Base-by-base conservation (phyloP, 2,888 invertebrate species). In the Lordiphosa andalusiaca region DNA sequence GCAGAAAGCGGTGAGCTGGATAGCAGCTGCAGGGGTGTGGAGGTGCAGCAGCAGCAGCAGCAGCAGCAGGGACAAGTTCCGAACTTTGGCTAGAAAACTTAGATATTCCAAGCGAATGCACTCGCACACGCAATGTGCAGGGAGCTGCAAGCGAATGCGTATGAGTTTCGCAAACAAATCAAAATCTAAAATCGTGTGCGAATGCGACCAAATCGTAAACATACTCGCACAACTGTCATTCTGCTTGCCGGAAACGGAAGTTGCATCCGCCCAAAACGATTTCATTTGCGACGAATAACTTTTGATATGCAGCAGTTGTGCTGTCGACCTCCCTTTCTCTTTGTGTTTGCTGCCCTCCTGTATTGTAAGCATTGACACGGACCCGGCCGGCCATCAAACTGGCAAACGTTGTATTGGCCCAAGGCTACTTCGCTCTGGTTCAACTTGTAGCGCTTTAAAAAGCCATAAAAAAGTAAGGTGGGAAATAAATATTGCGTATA, bases 71-170 rank as follows among this genome's bases (percentile, higher is more conserved):
- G 10, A 51, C 19, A 23, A 38, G 33, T 30, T 37, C 47, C 39
- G 60, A 47, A 76, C 51, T 65, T 73, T 58, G 56, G 73, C 57
- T 59, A 66, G 59, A 68, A 72, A 81, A 73, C 82, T 82, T 70
- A 84, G 80, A 80, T 84, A 84, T 84, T 80, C 83, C 80, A 55
- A 78, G 68, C 82, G 80, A 84, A 70, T 80, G 80, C 83, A 82
- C 70, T 68, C 68, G 64, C 60, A 58, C 70, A 67, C 67, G 60
- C 73, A 81, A 73, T 75, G 63, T 67, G 44, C 52, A 58, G 40
- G 42, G 54, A 53, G 19, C 9, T 10, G 13, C 2, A 37, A 12
- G n/a, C 6, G 25, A 30, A 25, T 25, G 25, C 47, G 58, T 64
- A 56, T 67, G 81, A 69, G 65, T 73, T 82, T 74, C 60, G 83